These are phyloP conservation scores for Strigamia maritima DNA, from an alignment of 2,888 invertebrate genomes.

Conservation along the genomic window DNA sequence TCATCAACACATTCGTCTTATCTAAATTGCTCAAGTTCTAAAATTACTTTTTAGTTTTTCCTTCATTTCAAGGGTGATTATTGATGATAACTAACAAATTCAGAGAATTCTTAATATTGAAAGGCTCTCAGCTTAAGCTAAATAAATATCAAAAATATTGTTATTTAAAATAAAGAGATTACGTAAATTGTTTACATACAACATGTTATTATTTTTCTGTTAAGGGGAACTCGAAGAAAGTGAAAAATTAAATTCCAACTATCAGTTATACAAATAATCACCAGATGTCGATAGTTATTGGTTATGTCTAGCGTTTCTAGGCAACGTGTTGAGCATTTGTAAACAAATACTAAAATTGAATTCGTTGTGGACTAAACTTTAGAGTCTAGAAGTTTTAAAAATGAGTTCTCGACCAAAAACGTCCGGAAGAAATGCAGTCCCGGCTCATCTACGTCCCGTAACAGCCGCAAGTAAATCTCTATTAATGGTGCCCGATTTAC, in stretches of 20 bases:
- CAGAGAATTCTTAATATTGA: background rate
- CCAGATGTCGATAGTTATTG: background rate
- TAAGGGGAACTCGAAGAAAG: background rate
- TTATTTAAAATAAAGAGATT: background rate
- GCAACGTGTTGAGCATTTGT: background rate
- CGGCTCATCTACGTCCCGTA: background rate
- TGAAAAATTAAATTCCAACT: background rate
- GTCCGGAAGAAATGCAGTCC: slow-evolving; percentile 21
- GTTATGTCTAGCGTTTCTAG: background rate
- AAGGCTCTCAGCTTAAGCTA: background rate
- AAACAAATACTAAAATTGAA: background rate
- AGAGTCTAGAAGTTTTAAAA: background rate
- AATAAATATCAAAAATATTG: background rate
- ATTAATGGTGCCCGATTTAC: background rate
- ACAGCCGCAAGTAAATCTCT: slow-evolving; percentile 1
- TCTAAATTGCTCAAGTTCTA: background rate
- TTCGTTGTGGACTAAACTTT: background rate
- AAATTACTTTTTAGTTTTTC: slow-evolving; percentile 17
- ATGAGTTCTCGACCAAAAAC: slow-evolving; percentile 36
- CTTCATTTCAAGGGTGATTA: slow-evolving; percentile 9
- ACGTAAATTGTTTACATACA: background rate
- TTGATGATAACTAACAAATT: background rate
- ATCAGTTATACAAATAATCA: background rate
- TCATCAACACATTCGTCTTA: background rate
- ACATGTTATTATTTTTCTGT: background rate